Evolutionary conservation across 2,888 invertebrate genomes (phyloP).

Genomic region (Corbicula japonica): DNA sequence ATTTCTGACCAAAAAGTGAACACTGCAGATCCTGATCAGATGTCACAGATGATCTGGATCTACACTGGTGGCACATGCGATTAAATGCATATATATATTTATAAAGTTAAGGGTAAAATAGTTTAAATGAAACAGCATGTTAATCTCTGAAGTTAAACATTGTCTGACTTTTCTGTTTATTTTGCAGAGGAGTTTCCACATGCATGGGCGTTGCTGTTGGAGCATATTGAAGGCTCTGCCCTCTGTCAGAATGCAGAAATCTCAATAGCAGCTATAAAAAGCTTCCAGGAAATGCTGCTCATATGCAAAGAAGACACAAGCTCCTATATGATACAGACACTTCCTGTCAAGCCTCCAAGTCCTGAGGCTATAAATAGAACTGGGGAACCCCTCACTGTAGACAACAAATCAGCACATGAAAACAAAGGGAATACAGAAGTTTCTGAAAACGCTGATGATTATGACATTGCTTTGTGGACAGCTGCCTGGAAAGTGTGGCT

Average conservation of each 20-base stretch:
- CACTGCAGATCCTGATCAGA: no score
- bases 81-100: no score
- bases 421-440: constrained; percentile 48
- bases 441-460: constrained; percentile 65
- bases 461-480: constrained; percentile 84
- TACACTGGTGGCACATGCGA: no score
- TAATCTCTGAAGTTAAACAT: no score
- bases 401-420: constrained; percentile 41
- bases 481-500: constrained; percentile 90
- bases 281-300: constrained; percentile 96
- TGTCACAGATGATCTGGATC: no score
- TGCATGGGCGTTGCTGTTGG: constrained; percentile 97
- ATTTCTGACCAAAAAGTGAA: no score
- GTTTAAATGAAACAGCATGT: no score
- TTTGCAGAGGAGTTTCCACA: constrained; percentile 94
- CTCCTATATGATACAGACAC: constrained; percentile 54
- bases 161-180: no score
- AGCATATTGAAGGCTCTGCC: constrained; percentile 92
- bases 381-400: constrained; percentile 61
- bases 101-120: no score
- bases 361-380: constrained; percentile 78
- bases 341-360: constrained; percentile 70
- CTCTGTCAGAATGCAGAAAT: constrained; percentile 96
- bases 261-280: constrained; percentile 97
- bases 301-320: constrained; percentile 76